A percentile compares a stretch with the other conserved stretches of the same genome.
Conservation (phyloP, 1,140 invertebrate genomes). For the Mizuhopecten yessoensis region DNA sequence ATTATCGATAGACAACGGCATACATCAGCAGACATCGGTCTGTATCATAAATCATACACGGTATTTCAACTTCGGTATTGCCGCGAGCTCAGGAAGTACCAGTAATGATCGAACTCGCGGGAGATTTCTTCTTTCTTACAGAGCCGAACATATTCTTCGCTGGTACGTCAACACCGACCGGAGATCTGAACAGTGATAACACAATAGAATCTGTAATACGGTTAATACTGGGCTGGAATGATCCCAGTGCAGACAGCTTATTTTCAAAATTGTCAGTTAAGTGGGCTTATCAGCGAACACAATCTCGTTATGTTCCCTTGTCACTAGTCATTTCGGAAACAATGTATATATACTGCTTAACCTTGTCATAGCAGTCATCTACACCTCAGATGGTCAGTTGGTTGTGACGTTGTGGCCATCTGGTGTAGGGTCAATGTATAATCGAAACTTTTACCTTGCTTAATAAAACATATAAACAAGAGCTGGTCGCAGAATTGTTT, state of each 20-base stretch:
- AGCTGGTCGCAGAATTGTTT: too few relatives aligned
- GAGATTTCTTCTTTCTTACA: conserved; percentile 9
- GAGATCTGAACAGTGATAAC: not conserved
- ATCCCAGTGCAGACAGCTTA: not conserved
- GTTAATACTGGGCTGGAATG: not conserved
- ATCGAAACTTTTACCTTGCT: not conserved
- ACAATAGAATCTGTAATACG: not conserved
- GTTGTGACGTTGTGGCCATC: too few relatives aligned
- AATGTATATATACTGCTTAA: not conserved
- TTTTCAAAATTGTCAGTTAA: not conserved
- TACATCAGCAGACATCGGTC: too few relatives aligned
- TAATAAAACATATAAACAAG: too few relatives aligned
- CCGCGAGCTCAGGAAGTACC: not conserved
- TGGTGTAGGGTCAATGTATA: not conserved
- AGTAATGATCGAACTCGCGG: not conserved
- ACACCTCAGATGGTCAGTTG: too few relatives aligned
- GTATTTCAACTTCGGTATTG: not conserved
- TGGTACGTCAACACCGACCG: not conserved
- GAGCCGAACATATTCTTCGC: not conserved
- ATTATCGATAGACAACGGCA: conserved; percentile 29
- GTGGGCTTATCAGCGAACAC: not conserved
- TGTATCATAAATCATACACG: not conserved
- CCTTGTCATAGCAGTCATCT: not conserved
- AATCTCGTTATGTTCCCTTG: not conserved
- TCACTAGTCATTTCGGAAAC: not conserved